Evolutionary conservation across 2,797 vertebrate genomes (phyloP), one percentile per base, ranked within the genome.

Genomic region (Premnoplex brunnescens): DNA sequence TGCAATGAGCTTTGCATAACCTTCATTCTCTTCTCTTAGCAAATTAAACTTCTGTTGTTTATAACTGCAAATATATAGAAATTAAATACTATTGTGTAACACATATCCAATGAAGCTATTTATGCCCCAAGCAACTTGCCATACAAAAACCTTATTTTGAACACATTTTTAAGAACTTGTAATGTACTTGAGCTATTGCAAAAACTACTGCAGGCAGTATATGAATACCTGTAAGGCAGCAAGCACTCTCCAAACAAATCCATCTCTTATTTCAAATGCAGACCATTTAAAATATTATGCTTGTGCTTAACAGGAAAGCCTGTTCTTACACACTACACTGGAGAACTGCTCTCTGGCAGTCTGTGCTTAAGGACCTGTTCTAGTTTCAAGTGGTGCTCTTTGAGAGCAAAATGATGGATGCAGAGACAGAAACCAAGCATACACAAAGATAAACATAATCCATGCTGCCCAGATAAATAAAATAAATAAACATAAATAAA

Each of bases 21-120:
- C 99, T 98, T 99, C 99, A 41, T 99, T 99, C 96, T 99, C 99
- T 96, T 99, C 99, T 97, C 99, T 97, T 96, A 99, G 98, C 96
- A 99, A 98, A 97, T 99, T 99, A 97, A 99, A 99, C 98, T 99
- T 99, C 98, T 99, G 99, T 93, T 99, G 99, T 93, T 99, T 99
- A 96, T 99, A 99, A 98, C 99, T 99, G 97, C 55, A 97, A 97
- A 95, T 49, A 96, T 96, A 97, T 60, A 97, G 71, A 93, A 94
- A 95, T 85, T 28, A 66, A 64, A 97, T 62, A 91, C 77, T 62
- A 44, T 55, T 91, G 41, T 59, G 39, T 48, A 63, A 85, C 23
- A 59, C n/a, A 44, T 7, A 14, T 16, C 20, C 52, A 89, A 11
- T n/a, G 23, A 87, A 72, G 60, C n/a, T 68, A 88, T 23, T 79